Evolutionary conservation across 2,797 vertebrate species (phyloP).

Genomic region (Crocodylus rhombifer): DNA sequence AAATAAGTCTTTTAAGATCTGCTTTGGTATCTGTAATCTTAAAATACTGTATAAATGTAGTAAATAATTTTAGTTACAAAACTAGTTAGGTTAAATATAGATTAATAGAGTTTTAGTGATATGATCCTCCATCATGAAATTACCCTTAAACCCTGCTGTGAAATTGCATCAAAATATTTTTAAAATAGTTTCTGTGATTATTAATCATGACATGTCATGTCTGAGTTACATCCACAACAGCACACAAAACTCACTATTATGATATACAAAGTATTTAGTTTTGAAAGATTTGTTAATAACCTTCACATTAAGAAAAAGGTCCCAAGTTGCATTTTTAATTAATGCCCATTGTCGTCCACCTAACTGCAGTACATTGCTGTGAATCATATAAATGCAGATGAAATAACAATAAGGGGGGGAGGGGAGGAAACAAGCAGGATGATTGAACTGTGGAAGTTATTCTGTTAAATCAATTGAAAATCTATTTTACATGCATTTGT

Average conservation of each 20-base stretch:
- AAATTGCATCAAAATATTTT: background rate
- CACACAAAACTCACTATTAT: background rate
- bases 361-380: background rate
- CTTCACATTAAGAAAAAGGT: background rate
- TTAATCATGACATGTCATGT: rapidly evolving
- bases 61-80: background rate
- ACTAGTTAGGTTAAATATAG: background rate
- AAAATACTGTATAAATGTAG: background rate
- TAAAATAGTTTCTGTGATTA: background rate
- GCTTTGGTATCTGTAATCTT: background rate
- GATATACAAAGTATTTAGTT: background rate
- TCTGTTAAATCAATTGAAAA: background rate
- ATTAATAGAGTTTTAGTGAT: background rate
- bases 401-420: background rate
- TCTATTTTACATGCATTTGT: background rate
- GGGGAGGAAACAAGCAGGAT: background rate
- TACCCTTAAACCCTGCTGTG: background rate
- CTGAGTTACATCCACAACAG: background rate
- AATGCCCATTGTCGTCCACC: background rate
- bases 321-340: background rate
- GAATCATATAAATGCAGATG: background rate
- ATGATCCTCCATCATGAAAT: background rate
- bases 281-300: background rate
- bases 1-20: background rate
- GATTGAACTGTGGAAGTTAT: background rate